phyloP scores from a whole-genome alignment of 2,113 vertebrate genomes.

The Psilopsiagon aurifrons region DNA sequence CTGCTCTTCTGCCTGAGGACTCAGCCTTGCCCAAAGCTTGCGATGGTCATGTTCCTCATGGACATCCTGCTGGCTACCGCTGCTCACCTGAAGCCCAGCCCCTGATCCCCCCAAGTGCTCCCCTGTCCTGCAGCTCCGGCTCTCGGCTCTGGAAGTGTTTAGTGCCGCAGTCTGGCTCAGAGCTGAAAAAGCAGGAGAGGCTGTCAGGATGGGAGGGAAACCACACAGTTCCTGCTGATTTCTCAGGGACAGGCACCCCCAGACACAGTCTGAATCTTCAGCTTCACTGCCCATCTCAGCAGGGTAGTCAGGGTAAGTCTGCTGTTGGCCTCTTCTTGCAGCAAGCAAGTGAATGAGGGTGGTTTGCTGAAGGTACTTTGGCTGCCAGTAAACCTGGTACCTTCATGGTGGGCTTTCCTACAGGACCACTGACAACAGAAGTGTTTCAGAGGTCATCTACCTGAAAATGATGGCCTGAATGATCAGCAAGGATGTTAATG shows the following conservation, averaged over 20 bases:
- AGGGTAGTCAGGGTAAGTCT: slow-evolving; percentile 86
- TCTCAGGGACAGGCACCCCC: slow-evolving; percentile 47
- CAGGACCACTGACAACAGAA: not conserved
- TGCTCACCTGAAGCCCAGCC: slow-evolving; percentile 82
- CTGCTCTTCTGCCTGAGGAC: slow-evolving; percentile 77
- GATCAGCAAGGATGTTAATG: not conserved
- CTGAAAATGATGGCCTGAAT: not conserved
- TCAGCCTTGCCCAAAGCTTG: slow-evolving; percentile 77
- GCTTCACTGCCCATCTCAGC: slow-evolving; percentile 83
- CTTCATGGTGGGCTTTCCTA: not conserved
- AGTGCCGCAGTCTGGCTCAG: slow-evolving; percentile 75
- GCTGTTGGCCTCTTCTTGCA: not conserved
- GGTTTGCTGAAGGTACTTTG: not conserved
- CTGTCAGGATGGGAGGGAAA: slow-evolving; percentile 69
- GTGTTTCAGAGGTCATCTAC: not conserved
- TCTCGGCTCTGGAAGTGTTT: slow-evolving; percentile 85
- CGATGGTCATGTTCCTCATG: slow-evolving; percentile 72
- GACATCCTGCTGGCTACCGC: slow-evolving; percentile 74
- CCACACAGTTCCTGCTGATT: slow-evolving; percentile 43
- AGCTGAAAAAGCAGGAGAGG: slow-evolving; percentile 75
- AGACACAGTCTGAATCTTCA: slow-evolving; percentile 71
- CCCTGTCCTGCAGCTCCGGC: slow-evolving; percentile 65
- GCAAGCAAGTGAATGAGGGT: not conserved
- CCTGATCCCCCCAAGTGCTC: slow-evolving; percentile 77
- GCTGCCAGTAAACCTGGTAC: not conserved